Evolutionary conservation across 2,888 invertebrate genomes (phyloP), one percentile per base, ranked within the genome.

Genomic region (Sthenelais limicola): DNA sequence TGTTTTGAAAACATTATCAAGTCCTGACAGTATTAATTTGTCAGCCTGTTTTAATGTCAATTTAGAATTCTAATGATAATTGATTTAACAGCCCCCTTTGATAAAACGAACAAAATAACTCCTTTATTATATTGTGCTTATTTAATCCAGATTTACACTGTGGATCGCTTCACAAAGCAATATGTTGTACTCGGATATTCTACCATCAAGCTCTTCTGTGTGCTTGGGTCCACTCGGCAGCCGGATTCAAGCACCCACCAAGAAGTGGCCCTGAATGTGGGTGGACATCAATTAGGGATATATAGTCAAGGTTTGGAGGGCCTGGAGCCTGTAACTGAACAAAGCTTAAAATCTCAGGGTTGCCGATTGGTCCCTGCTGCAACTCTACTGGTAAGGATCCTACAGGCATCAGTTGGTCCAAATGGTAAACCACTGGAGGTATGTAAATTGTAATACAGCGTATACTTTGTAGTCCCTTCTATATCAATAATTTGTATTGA

Each of bases 71-170:
- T n/a, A n/a, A n/a, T n/a, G n/a, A n/a, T n/a, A n/a, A n/a, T n/a
- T n/a, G n/a, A n/a, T n/a, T n/a, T n/a, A n/a, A n/a, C n/a, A n/a
- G n/a, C n/a, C n/a, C n/a, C n/a, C n/a, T n/a, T n/a, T n/a, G n/a
- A n/a, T n/a, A n/a, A n/a, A n/a, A n/a, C n/a, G n/a, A n/a, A n/a
- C n/a, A n/a, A n/a, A n/a, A n/a, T n/a, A n/a, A n/a, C n/a, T n/a
- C n/a, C n/a, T n/a, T n/a, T n/a, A n/a, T n/a, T n/a, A n/a, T n/a
- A n/a, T n/a, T n/a, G n/a, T n/a, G n/a, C n/a, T n/a, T n/a, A n/a
- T n/a, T n/a, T n/a, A n/a, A n/a, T n/a, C 4, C 76, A 87, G 87
- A 72, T 87, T n/a, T 86, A 86, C 77, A 86, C 86, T n/a, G 79
- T 84, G 51, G 86, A 86, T 74, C 80, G 79, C 49, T 83, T 83